Percentiles rank a stretch among this genome's conserved stretches.
Evolutionary conservation across 2,797 vertebrate genomes (phyloP).

Genomic region (Parambassis ranga): DNA sequence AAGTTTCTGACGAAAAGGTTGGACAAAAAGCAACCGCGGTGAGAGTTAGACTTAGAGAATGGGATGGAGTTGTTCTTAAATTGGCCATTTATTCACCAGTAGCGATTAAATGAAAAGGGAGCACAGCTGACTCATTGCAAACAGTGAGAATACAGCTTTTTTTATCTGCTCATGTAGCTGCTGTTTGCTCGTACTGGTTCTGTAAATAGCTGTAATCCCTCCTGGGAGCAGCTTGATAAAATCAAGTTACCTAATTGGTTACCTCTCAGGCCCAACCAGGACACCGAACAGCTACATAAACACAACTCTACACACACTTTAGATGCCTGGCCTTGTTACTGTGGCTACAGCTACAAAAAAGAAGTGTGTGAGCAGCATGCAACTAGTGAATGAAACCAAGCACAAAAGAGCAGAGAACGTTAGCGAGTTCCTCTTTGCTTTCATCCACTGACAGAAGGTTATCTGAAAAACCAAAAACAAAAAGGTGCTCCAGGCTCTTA

Average conservation of each 20-base stretch:
- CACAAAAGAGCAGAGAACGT: conserved; percentile 32
- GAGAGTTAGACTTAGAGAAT: conserved; percentile 36
- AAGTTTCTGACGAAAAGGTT: conserved; percentile 36
- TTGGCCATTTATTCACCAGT: conserved; percentile 30
- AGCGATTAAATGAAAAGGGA: conserved; percentile 41
- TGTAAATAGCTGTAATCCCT: conserved; percentile 50
- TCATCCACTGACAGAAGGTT: conserved; percentile 33
- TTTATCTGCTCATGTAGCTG: conserved; percentile 42
- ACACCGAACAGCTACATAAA: conserved; percentile 25
- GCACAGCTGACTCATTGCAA: conserved; percentile 55
- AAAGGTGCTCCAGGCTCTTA: conserved; percentile 44
- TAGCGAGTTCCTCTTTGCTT: conserved; percentile 29
- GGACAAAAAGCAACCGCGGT: conserved; percentile 22
- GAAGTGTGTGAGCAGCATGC: background rate
- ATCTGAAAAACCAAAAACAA: conserved; percentile 34
- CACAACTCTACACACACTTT: conserved; percentile 13
- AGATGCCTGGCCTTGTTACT: conserved; percentile 45
- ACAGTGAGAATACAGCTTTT: conserved; percentile 42
- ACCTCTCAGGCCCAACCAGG: conserved; percentile 19
- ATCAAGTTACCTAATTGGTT: conserved; percentile 49
- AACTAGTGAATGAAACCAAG: conserved; percentile 20
- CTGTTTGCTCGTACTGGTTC: background rate
- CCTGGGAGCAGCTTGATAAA: conserved; percentile 40
- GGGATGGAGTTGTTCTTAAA: conserved; percentile 13
- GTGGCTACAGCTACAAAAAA: conserved; percentile 39